Evolutionary conservation across 2,888 invertebrate species (phyloP).

Genomic region (Acanthosepion lycidas): DNA sequence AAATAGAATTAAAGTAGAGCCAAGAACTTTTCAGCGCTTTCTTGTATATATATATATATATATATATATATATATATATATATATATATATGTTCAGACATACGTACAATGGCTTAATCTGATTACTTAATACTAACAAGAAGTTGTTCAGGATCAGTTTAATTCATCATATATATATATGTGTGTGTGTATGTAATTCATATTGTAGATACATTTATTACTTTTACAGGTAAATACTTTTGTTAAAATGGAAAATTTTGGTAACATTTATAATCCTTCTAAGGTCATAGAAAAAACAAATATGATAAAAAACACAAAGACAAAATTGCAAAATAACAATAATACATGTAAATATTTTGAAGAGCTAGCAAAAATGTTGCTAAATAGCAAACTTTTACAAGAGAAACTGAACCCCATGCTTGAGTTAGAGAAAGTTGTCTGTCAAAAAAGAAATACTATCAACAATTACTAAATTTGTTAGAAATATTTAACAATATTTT

Average conservation of each 20-base stretch:
- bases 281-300: background rate
- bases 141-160: background rate
- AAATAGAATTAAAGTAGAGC: background rate
- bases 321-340: conserved; percentile 35
- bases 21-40: too few relatives aligned
- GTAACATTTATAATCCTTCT: background rate
- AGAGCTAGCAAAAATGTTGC: background rate
- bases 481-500: background rate
- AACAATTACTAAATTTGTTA: background rate
- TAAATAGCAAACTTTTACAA: background rate
- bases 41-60: too few relatives aligned
- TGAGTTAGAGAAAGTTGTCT: background rate
- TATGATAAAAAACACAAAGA: conserved; percentile 34
- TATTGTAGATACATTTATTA: background rate
- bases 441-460: background rate
- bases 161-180: conserved; percentile 1
- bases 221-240: background rate
- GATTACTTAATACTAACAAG: background rate
- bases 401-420: background rate
- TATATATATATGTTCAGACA: too few relatives aligned
- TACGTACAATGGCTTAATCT: background rate
- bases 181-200: too few relatives aligned
- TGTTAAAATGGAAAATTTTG: background rate
- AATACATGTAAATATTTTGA: conserved; percentile 2
- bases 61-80: too few relatives aligned